phyloP scores from a whole-genome alignment of 2,888 invertebrate genomes.

The Pachymerium ferrugineum region DNA sequence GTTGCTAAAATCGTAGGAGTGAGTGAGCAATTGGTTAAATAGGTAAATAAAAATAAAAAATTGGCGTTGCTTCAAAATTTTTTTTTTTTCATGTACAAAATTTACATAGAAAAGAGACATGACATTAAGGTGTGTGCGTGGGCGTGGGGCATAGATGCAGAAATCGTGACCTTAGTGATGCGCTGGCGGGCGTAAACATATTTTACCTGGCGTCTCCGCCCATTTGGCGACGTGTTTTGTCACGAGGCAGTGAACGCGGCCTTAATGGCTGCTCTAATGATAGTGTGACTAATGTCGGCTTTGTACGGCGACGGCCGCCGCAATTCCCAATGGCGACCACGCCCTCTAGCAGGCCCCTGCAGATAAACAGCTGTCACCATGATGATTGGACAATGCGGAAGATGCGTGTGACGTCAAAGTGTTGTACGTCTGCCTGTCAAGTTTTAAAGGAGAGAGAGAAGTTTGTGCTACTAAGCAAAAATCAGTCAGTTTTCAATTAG shows the following conservation, averaged over 20 bases:
- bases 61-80: not conserved
- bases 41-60: not conserved
- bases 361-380: conserved; percentile 21
- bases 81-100: not conserved
- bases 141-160: conserved; percentile 2
- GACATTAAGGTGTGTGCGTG: conserved; percentile 12
- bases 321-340: conserved; percentile 6
- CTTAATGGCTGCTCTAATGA: conserved; percentile 21
- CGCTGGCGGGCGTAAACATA: conserved; percentile 14
- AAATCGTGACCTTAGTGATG: conserved; percentile 18
- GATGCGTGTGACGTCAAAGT: not conserved
- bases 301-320: conserved; percentile 21
- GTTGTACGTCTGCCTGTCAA: too few species aligned
- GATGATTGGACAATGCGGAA: conserved; percentile 15
- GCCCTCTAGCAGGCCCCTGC: not conserved
- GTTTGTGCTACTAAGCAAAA: not conserved
- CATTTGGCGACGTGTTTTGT: conserved; percentile 12
- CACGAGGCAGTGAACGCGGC: conserved; percentile 18
- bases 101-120: too few species aligned
- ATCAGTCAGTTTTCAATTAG: conserved; percentile 21
- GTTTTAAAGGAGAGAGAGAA: not conserved
- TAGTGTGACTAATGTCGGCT: conserved; percentile 21
- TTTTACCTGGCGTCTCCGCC: conserved; percentile 6
- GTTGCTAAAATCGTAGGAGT: not conserved
- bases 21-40: not conserved